These are phyloP conservation scores for Trichonephila inaurata DNA, from an alignment of 1,140 invertebrate genomes.

Conservation along the genomic window DNA sequence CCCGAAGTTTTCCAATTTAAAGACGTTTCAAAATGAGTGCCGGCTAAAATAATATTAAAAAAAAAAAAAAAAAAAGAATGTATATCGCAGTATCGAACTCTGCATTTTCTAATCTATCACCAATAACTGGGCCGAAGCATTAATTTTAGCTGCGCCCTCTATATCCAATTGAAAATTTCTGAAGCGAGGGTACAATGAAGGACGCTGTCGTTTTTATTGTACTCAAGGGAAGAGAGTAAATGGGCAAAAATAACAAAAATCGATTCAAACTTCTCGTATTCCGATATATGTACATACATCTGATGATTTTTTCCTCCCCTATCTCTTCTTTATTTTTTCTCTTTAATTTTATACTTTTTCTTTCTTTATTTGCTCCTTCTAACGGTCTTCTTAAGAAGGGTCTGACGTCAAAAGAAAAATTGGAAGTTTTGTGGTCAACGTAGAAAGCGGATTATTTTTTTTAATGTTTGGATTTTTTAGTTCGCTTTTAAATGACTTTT, in stretches of 20 bases:
- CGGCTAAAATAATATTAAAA: slow-evolving; percentile 21
- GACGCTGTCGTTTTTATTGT: slow-evolving; percentile 70
- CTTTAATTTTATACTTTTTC: slow-evolving; percentile 16
- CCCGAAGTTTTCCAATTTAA: slow-evolving; percentile 69
- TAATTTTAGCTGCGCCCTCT: slow-evolving; percentile 71
- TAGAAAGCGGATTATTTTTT: too few species aligned
- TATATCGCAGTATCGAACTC: slow-evolving; percentile 33
- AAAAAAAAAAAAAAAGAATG: too few species aligned
- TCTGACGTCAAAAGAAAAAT: slow-evolving; percentile 28
- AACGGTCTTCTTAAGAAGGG: slow-evolving; percentile 26
- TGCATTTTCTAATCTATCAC: slow-evolving; percentile 75
- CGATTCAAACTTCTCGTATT: slow-evolving; percentile 72
- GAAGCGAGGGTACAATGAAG: slow-evolving; percentile 65
- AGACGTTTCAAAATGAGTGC: slow-evolving; percentile 48
- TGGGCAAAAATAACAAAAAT: slow-evolving; percentile 69
- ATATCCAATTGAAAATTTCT: slow-evolving; percentile 61
- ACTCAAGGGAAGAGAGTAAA: slow-evolving; percentile 67
- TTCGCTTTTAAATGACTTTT: not conserved
- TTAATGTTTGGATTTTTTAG: not conserved
- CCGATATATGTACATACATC: slow-evolving; percentile 72
- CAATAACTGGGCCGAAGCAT: slow-evolving; percentile 67
- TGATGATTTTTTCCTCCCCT: slow-evolving; percentile 1
- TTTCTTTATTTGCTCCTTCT: not conserved
- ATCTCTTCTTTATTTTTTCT: not conserved
- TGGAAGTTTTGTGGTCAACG: slow-evolving; percentile 1